Conservation (phyloP, 2,888 invertebrate species). For the Cataglyphis altisquamis region DNA sequence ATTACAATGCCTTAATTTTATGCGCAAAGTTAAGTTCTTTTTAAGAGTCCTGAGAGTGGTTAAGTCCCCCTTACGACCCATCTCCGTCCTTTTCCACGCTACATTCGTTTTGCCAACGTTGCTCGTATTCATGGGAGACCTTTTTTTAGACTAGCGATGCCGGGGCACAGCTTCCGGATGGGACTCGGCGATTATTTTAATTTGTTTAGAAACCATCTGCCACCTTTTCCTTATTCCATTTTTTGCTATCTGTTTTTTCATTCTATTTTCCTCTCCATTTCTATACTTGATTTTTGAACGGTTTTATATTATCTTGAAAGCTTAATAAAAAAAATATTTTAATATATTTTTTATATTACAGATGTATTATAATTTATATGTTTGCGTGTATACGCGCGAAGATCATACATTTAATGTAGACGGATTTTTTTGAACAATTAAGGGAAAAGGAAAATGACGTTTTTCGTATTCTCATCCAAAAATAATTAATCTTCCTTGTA, state of each 20-base stretch:
- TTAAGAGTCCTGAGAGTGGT: slow-evolving; percentile 82
- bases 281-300: neutral
- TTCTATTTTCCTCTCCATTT: slow-evolving; percentile 24
- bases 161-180: slow-evolving; percentile 48
- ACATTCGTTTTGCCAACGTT: slow-evolving; percentile 66
- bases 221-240: slow-evolving; percentile 23
- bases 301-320: neutral
- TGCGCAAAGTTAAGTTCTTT: slow-evolving; percentile 85
- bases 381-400: neutral
- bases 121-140: slow-evolving; percentile 70
- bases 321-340: slow-evolving; percentile 8
- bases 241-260: slow-evolving; percentile 15
- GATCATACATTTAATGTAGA: neutral
- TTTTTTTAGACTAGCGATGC: slow-evolving; percentile 58
- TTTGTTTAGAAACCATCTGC: slow-evolving; percentile 71
- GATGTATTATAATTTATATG: neutral
- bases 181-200: slow-evolving; percentile 73
- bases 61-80: slow-evolving; percentile 65
- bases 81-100: slow-evolving; percentile 36
- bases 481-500: slow-evolving; percentile 25
- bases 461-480: slow-evolving; percentile 16
- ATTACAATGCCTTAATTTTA: slow-evolving; percentile 85
- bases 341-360: neutral
- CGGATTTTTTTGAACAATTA: neutral
- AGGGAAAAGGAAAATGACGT: neutral